phyloP scores from a whole-genome alignment of 2,797 vertebrate species.

The Cuniculus paca region DNA sequence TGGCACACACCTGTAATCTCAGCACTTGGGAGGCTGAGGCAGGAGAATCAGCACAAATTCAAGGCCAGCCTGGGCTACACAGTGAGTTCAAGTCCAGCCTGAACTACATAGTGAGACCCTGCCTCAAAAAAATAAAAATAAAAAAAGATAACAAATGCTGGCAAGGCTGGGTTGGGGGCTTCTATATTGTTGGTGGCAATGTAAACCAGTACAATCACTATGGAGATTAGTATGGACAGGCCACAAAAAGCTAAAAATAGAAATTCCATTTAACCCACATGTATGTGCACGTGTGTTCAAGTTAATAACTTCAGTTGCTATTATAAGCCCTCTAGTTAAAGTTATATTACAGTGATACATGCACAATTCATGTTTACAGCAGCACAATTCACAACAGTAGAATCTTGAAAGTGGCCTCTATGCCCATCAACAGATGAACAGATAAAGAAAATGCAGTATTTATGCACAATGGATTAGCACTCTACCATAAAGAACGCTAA shows the following conservation, averaged over 20 bases:
- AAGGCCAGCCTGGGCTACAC: too few relatives aligned
- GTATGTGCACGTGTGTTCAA: not conserved
- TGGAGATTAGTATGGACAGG: not conserved
- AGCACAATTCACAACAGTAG: not conserved
- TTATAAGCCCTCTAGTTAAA: not conserved
- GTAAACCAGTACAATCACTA: not conserved
- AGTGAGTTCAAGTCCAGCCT: too few relatives aligned
- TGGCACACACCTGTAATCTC: not conserved
- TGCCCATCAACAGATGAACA: not conserved
- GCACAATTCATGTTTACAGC: not conserved
- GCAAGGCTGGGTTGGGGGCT: not conserved
- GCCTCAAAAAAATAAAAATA: not conserved
- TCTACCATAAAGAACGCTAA: not conserved
- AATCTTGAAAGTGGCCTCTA: not conserved
- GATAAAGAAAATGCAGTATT: not conserved
- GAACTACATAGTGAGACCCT: not conserved
- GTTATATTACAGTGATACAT: not conserved
- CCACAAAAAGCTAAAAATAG: not conserved
- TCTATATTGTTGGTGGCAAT: not conserved
- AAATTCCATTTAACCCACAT: not conserved
- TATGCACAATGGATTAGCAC: not conserved
- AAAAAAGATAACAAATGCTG: not conserved
- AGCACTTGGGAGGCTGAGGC: not conserved
- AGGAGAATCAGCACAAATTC: not conserved
- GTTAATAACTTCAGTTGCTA: not conserved